Conservation (phyloP, 23 tunicate species). For the Oikopleura vanhoeffeni region DNA sequence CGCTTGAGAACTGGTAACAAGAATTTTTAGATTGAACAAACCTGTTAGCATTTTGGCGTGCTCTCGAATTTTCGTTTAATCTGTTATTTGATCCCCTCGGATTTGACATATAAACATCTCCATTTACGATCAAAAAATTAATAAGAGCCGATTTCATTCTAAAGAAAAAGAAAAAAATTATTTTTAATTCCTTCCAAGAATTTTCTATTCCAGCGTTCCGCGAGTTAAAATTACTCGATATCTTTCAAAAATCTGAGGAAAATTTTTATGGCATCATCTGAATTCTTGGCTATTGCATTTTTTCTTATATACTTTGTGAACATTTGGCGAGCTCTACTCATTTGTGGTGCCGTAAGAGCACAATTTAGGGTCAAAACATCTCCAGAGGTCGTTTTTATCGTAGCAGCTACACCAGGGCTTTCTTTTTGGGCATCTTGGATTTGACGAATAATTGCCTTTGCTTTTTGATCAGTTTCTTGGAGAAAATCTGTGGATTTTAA, state of each 20-base stretch:
- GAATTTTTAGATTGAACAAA: too few relatives aligned
- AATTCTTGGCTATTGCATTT: neutral
- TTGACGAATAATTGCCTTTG: neutral
- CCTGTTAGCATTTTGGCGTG: constrained; percentile 41
- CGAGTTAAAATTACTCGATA: neutral
- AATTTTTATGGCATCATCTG: neutral
- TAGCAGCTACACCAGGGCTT: neutral
- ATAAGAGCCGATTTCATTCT: too few relatives aligned
- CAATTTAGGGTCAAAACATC: neutral
- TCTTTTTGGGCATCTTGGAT: neutral
- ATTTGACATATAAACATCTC: constrained; percentile 41
- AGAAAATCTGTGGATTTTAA: neutral
- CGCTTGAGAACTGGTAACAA: too few relatives aligned
- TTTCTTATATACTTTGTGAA: neutral
- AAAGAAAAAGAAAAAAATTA: too few relatives aligned
- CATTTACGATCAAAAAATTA: constrained; percentile 15
- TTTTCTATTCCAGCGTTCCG: neutral
- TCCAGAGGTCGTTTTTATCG: neutral
- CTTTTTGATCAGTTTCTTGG: neutral
- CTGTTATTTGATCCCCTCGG: constrained; percentile 83
- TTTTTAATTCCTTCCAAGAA: neutral
- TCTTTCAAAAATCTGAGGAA: neutral
- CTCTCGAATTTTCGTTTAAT: constrained; percentile 40
- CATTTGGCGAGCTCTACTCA: neutral
- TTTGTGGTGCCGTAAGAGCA: neutral